phyloP scores from a whole-genome alignment of 2,888 invertebrate genomes.

The Linnaemya tessellans region DNA sequence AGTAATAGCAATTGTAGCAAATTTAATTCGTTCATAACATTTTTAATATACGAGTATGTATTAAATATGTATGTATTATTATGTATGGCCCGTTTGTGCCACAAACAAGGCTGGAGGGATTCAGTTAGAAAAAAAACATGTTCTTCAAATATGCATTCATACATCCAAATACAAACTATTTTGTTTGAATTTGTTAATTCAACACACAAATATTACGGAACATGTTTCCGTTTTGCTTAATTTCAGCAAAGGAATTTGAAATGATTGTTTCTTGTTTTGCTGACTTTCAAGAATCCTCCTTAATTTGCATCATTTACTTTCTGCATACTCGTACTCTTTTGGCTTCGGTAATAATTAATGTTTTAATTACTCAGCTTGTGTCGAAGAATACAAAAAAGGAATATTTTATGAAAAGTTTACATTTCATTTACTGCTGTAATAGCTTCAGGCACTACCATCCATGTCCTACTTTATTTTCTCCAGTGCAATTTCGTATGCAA shows the following conservation, averaged over 20 bases:
- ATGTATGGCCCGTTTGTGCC: background rate
- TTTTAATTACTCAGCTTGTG: conserved; percentile 47
- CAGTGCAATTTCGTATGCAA: conserved; percentile 22
- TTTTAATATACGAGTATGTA: conserved; percentile 37
- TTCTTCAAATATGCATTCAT: too few species aligned
- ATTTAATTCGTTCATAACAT: conserved; percentile 7
- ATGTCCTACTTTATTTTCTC: conserved; percentile 44
- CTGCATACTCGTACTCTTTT: background rate
- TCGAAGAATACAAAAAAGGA: conserved; percentile 15
- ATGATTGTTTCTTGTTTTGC: background rate
- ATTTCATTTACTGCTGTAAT: conserved; percentile 56
- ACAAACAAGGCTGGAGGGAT: background rate
- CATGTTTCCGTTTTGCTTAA: background rate
- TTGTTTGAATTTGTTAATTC: background rate
- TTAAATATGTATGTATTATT: too few species aligned
- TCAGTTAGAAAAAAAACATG: too few species aligned
- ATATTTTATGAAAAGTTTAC: conserved; percentile 56
- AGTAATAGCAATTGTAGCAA: background rate
- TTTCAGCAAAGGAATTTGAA: conserved; percentile 24
- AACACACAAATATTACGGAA: background rate
- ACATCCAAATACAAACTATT: too few species aligned
- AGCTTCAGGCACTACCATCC: conserved; percentile 45
- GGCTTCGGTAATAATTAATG: conserved; percentile 46
- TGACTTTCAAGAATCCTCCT: background rate
- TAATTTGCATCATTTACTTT: conserved; percentile 24